Percentiles rank a stretch among this genome's conserved stretches.
Conservation (phyloP, 2,113 vertebrate genomes). For the Prunella himalayana region DNA sequence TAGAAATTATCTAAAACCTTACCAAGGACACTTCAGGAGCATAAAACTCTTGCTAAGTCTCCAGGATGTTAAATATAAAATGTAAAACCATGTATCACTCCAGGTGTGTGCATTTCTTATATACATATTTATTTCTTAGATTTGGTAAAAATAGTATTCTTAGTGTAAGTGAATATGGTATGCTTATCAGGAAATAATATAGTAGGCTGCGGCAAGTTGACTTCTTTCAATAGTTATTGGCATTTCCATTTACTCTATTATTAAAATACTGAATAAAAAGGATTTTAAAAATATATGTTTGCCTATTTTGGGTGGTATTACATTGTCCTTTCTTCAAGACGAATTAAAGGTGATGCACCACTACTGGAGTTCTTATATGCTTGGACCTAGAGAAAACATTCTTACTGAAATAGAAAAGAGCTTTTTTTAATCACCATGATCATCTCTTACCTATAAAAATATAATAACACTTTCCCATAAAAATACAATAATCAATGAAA, state of each 20-base stretch:
- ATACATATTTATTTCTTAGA: neutral
- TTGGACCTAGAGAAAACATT: neutral
- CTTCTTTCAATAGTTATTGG: neutral
- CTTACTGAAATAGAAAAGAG: neutral
- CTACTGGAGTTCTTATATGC: neutral
- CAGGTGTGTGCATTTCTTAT: neutral
- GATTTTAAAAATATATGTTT: neutral
- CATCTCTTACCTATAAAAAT: neutral
- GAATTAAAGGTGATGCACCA: accelerated
- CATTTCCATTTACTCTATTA: neutral
- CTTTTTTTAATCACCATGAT: neutral
- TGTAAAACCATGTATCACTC: neutral
- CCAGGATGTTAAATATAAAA: neutral
- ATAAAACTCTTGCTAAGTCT: neutral
- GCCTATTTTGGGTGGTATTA: neutral
- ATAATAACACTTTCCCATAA: neutral
- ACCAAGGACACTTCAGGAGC: neutral
- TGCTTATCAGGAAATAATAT: neutral
- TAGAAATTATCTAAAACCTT: neutral
- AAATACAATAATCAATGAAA: neutral
- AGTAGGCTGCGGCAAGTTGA: neutral
- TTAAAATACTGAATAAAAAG: neutral
- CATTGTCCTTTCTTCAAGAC: neutral
- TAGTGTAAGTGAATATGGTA: neutral
- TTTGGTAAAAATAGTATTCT: neutral